These are phyloP conservation scores for Actinopyga echinites DNA, from an alignment of 53 echinoderm and acorn worm species.

Conservation along the genomic window DNA sequence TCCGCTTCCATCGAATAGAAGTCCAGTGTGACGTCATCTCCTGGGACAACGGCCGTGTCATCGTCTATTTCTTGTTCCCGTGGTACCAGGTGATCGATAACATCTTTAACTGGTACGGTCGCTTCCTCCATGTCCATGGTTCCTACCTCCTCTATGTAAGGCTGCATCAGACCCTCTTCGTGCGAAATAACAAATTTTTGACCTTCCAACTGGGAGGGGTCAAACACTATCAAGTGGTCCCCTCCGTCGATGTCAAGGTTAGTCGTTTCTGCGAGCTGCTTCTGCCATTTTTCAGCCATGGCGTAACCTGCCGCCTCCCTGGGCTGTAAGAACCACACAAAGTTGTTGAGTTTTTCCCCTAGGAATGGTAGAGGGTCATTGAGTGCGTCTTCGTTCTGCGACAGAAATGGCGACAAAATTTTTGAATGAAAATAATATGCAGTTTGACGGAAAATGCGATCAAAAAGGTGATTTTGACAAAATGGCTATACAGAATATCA, in stretches of 20 bases:
- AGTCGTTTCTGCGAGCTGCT: constrained; percentile 22
- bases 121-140: background rate
- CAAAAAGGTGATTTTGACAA: too few species aligned
- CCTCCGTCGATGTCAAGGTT: background rate
- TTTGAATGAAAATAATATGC: background rate
- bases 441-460: too few species aligned
- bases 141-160: constrained; percentile 33
- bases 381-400: constrained; percentile 59
- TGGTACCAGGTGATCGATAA: background rate
- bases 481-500: too few species aligned
- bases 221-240: constrained; percentile 12
- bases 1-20: background rate
- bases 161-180: constrained; percentile 32
- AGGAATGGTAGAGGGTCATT: constrained; percentile 52
- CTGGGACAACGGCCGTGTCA: constrained; percentile 35
- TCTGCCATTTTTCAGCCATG: constrained; percentile 65
- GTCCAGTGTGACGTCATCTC: background rate
- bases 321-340: constrained; percentile 94
- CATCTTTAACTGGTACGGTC: background rate
- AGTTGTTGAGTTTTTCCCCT: constrained; percentile 58
- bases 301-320: constrained; percentile 77
- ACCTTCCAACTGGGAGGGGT: constrained; percentile 25
- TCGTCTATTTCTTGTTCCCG: background rate
- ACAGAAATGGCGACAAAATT: background rate
- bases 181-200: constrained; percentile 39